Conservation (phyloP, 1,140 invertebrate species). For the Rhopalosiphum padi region DNA sequence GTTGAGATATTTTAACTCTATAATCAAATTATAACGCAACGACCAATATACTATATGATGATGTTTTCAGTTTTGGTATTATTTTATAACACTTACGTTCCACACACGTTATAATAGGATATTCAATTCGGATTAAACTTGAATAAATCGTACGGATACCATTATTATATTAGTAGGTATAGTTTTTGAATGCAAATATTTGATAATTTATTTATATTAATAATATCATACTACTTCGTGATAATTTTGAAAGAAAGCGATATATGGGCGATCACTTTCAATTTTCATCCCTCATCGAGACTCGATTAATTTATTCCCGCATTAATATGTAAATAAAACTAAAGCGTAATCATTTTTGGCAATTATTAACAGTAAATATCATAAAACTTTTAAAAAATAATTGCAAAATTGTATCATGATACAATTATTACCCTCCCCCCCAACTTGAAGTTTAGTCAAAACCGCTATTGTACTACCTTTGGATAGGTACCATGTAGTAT, state of each 20-base stretch:
- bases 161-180: neutral
- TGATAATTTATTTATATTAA: neutral
- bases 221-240: neutral
- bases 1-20: neutral
- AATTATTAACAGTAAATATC: neutral
- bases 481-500: too few relatives aligned
- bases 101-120: neutral
- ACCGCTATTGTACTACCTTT: too few relatives aligned
- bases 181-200: neutral
- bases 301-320: neutral
- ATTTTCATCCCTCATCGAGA: neutral
- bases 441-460: too few relatives aligned
- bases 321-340: neutral
- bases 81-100: neutral
- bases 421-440: too few relatives aligned
- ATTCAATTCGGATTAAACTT: neutral
- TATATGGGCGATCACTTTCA: neutral
- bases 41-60: neutral
- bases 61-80: too few relatives aligned
- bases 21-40: neutral
- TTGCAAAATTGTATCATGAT: too few relatives aligned
- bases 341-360: neutral
- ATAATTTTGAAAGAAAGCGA: neutral
- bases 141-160: neutral
- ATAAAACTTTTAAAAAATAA: neutral